A percentile compares a stretch with the other conserved stretches of the same genome.
Evolutionary conservation across 2,113 vertebrate genomes (phyloP).

Genomic region (Haemorhous mexicanus): DNA sequence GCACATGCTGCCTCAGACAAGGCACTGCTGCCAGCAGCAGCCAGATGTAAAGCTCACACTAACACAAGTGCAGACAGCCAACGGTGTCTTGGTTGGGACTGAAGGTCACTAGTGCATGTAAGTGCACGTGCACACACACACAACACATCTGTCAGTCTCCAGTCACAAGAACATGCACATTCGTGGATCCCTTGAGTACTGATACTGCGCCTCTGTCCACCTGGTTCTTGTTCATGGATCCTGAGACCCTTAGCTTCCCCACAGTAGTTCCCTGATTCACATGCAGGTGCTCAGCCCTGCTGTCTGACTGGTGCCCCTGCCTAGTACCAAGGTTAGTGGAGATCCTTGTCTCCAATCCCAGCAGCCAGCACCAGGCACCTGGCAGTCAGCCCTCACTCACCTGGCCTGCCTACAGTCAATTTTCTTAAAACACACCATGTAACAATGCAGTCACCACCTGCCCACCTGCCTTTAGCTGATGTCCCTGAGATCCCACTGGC

Average conservation of each 20-base stretch:
- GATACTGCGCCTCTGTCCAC: neutral
- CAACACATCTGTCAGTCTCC: neutral
- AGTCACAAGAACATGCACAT: neutral
- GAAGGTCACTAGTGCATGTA: too few relatives aligned
- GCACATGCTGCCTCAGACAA: neutral
- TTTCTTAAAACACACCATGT: neutral
- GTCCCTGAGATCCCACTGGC: neutral
- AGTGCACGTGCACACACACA: accelerated
- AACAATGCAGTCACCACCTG: neutral
- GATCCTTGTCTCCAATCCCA: neutral
- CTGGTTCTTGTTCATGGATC: accelerated
- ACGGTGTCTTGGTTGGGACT: neutral
- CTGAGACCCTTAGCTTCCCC: neutral
- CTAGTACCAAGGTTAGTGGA: neutral
- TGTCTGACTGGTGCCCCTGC: neutral
- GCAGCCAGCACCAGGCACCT: neutral
- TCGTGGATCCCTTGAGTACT: accelerated
- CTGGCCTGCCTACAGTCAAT: accelerated
- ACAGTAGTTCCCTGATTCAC: neutral
- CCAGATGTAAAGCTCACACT: neutral
- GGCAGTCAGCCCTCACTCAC: neutral
- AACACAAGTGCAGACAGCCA: neutral
- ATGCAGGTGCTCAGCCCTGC: neutral
- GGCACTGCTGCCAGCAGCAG: neutral
- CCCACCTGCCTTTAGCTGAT: accelerated